phyloP scores from a whole-genome alignment of 2,888 invertebrate species.

The Eupithecia abbreviata region DNA sequence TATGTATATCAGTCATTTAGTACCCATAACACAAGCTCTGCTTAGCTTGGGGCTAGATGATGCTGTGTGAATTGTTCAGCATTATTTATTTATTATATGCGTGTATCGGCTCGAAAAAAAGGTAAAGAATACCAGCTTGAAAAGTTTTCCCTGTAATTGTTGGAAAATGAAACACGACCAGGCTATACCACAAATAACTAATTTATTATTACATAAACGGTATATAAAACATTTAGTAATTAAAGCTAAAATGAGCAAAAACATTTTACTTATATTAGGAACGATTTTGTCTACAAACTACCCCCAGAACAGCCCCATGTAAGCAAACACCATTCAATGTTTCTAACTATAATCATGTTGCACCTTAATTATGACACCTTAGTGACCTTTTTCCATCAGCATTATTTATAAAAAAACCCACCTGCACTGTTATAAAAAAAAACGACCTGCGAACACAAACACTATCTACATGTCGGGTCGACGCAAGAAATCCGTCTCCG shows the following conservation, averaged over 20 bases:
- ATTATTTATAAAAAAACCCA: not conserved
- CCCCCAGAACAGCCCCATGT: constrained; percentile 41
- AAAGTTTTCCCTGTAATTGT: too few species aligned
- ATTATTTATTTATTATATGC: too few species aligned
- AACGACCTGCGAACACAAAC: too few species aligned
- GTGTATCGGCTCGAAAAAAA: too few species aligned
- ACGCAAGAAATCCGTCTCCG: too few species aligned
- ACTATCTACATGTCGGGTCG: too few species aligned
- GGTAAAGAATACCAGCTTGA: too few species aligned
- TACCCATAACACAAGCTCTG: too few species aligned
- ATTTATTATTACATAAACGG: constrained; percentile 30
- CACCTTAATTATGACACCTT: not conserved
- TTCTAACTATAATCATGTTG: not conserved
- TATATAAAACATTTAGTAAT: constrained; percentile 21
- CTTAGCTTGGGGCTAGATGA: too few species aligned
- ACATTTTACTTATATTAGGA: constrained; percentile 65
- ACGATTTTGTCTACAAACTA: constrained; percentile 66
- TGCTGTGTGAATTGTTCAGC: too few species aligned
- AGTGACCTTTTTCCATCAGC: not conserved
- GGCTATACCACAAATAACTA: not conserved
- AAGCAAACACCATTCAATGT: constrained; percentile 34
- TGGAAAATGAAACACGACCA: too few species aligned
- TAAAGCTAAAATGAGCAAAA: constrained; percentile 67
- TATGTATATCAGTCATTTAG: too few species aligned
- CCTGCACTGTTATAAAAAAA: not conserved